Conservation (phyloP, 1,140 invertebrate genomes). For the Potamilus streckersoni region DNA sequence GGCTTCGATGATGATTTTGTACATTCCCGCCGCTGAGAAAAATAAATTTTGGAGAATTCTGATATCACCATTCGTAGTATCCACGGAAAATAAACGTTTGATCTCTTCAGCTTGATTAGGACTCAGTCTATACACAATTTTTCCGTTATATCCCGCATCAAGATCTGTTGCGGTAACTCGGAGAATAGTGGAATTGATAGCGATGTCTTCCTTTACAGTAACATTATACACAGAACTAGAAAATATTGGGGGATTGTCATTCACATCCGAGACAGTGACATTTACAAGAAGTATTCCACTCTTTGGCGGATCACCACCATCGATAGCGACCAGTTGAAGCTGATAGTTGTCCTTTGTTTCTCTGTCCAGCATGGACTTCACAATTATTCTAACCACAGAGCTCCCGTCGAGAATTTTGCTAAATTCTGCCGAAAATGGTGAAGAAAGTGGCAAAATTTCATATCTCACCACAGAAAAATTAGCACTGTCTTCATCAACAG, state of each 20-base stretch:
- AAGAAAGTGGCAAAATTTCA: constrained; percentile 1
- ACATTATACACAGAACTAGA: constrained; percentile 75
- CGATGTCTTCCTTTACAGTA: constrained; percentile 24
- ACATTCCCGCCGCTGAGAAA: constrained; percentile 15
- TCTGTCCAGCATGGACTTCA: constrained; percentile 13
- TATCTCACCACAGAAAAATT: constrained; percentile 18
- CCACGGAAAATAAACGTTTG: constrained; percentile 20
- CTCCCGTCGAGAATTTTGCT: constrained; percentile 1
- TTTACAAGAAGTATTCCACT: constrained; percentile 78
- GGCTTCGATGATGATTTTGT: constrained; percentile 32
- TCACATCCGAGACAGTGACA: constrained; percentile 90
- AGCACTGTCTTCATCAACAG: constrained; percentile 20
- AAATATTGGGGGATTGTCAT: constrained; percentile 95
- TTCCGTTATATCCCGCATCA: constrained; percentile 39
- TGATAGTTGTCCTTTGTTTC: constrained; percentile 14
- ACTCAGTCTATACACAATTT: constrained; percentile 29
- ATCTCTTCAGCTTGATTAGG: constrained; percentile 22
- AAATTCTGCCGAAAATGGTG: constrained; percentile 11
- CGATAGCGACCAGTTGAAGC: constrained; percentile 8
- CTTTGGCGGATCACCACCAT: constrained; percentile 12
- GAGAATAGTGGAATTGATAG: constrained; percentile 31
- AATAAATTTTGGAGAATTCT: constrained; percentile 20
- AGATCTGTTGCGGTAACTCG: constrained; percentile 39
- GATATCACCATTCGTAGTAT: constrained; percentile 24
- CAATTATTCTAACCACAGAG: constrained; percentile 12